Evolutionary conservation across 2,888 invertebrate species (phyloP).

Genomic region (Phengaris arion): DNA sequence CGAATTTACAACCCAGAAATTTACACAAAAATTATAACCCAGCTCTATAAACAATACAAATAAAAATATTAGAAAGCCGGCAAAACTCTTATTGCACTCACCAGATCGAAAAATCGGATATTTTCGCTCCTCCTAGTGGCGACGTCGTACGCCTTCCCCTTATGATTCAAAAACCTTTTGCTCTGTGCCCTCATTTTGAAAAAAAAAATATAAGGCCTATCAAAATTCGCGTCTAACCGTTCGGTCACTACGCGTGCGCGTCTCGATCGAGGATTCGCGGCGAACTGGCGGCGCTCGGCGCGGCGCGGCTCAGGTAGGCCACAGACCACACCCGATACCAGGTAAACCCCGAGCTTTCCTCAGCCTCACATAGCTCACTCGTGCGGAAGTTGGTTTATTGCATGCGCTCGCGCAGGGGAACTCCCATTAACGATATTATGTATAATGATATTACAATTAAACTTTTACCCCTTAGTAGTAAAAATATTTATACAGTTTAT

Average conservation of each 20-base stretch:
- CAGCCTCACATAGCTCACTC: not conserved
- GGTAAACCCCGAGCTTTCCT: conserved; percentile 22
- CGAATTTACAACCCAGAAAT: too few relatives aligned
- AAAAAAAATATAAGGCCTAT: conserved; percentile 30
- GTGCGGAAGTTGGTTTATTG: not conserved
- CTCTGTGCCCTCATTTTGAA: conserved; percentile 45
- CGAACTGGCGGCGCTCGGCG: not conserved
- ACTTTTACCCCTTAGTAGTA: too few relatives aligned
- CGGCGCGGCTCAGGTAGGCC: not conserved
- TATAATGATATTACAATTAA: too few relatives aligned
- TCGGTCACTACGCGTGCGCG: conserved; percentile 23
- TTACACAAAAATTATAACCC: too few relatives aligned
- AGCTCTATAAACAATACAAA: not conserved
- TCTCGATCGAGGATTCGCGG: not conserved
- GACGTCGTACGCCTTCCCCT: conserved; percentile 44
- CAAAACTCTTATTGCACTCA: conserved; percentile 36
- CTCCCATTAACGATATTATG: not conserved
- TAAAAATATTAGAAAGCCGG: conserved; percentile 10
- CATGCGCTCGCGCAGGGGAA: not conserved
- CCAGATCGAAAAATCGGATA: conserved; percentile 47
- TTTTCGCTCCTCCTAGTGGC: conserved; percentile 37
- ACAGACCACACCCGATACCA: not conserved
- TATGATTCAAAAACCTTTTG: conserved; percentile 46
- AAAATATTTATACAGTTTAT: too few relatives aligned
- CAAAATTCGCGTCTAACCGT: conserved; percentile 29